Evolutionary conservation across 2,113 vertebrate species (phyloP).

Genomic region (Ptychochromis oligacanthus): DNA sequence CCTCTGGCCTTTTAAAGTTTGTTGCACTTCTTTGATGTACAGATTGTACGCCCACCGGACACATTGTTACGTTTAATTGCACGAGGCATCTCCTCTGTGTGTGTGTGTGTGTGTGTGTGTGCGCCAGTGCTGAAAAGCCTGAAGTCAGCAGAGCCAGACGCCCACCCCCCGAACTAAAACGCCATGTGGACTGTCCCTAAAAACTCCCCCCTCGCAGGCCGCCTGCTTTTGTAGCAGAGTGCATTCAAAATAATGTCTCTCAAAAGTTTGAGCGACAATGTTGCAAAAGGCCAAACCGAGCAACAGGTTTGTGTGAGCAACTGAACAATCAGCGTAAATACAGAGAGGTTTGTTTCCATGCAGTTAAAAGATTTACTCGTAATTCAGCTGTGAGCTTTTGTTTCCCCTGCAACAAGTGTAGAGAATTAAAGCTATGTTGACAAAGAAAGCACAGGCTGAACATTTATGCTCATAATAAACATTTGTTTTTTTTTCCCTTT

Average conservation of each 20-base stretch:
- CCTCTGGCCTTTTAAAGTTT: slow-evolving; percentile 38
- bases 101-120: too few relatives aligned
- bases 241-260: neutral
- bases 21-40: slow-evolving; percentile 18
- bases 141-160: slow-evolving; percentile 23
- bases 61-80: slow-evolving; percentile 46
- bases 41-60: neutral
- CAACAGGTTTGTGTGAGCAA: slow-evolving; percentile 55
- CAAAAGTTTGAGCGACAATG: neutral
- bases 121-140: neutral
- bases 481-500: neutral
- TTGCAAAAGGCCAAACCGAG: slow-evolving; percentile 8
- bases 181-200: slow-evolving; percentile 37
- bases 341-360: neutral
- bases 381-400: neutral
- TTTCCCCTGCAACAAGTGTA: neutral
- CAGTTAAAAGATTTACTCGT: neutral
- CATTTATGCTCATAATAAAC: neutral
- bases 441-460: neutral
- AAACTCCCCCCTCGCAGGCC: neutral
- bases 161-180: slow-evolving; percentile 12
- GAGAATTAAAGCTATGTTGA: neutral
- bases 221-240: neutral
- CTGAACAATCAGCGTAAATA: neutral
- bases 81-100: slow-evolving; percentile 17